Evolutionary conservation across 1,140 invertebrate species (phyloP).

Genomic region (Physella acuta): DNA sequence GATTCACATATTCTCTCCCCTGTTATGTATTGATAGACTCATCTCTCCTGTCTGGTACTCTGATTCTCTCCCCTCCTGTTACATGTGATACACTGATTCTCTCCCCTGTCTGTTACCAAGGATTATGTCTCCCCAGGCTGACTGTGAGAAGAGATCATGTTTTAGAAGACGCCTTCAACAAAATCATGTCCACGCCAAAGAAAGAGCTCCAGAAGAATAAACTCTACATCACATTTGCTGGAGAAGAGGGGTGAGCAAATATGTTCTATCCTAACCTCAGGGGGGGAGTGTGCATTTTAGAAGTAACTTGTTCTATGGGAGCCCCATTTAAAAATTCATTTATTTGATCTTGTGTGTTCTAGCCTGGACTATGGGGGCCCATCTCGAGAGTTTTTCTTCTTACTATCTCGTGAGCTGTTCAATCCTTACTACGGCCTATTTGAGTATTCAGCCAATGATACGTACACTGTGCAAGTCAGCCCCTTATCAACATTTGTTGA

Average conservation of each 20-base stretch:
- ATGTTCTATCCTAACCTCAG: background rate
- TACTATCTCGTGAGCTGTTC: slow-evolving; percentile 91
- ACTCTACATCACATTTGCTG: slow-evolving; percentile 90
- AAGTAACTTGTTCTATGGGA: too few relatives aligned
- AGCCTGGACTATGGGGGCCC: slow-evolving; percentile 93
- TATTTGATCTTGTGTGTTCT: slow-evolving; percentile 18
- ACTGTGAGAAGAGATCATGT: slow-evolving; percentile 90
- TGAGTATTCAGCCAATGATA: slow-evolving; percentile 96
- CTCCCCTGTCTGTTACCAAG: too few relatives aligned
- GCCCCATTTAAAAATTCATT: too few relatives aligned
- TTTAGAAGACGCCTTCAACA: slow-evolving; percentile 92
- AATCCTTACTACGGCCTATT: slow-evolving; percentile 98
- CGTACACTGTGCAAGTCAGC: slow-evolving; percentile 96
- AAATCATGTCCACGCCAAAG: slow-evolving; percentile 94
- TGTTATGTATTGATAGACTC: too few relatives aligned
- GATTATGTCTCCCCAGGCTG: too few relatives aligned
- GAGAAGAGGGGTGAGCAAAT: slow-evolving; percentile 78
- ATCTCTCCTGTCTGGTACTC: too few relatives aligned
- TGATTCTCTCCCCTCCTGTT: too few relatives aligned
- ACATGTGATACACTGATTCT: too few relatives aligned
- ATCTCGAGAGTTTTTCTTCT: slow-evolving; percentile 94
- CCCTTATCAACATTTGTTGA: slow-evolving; percentile 98
- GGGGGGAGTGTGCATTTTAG: background rate
- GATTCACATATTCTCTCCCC: too few relatives aligned
- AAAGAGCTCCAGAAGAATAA: slow-evolving; percentile 94